These are phyloP conservation scores for Sepioteuthis lessoniana DNA, from an alignment of 2,888 invertebrate genomes.

Conservation along the genomic window DNA sequence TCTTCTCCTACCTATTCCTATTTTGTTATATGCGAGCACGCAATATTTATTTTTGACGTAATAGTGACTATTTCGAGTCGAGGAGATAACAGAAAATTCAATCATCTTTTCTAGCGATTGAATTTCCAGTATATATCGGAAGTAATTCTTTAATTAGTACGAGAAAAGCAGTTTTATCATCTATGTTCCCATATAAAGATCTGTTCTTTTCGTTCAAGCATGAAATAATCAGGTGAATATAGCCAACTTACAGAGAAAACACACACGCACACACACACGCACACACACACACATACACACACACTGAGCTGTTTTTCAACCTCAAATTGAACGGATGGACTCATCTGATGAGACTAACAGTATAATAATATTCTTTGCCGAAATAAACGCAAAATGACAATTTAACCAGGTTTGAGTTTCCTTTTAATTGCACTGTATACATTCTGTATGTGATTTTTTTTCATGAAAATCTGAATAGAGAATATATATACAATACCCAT, in stretches of 20 bases:
- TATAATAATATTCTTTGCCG: no score
- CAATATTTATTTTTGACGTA: not conserved
- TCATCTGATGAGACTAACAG: no score
- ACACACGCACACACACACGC: not conserved
- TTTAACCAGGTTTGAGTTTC: no score
- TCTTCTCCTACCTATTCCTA: not conserved
- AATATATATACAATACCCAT: no score
- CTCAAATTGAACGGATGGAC: no score
- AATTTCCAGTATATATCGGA: not conserved
- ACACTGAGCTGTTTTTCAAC: no score
- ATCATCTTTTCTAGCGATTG: not conserved
- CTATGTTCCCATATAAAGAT: not conserved
- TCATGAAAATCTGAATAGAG: no score
- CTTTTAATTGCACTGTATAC: no score
- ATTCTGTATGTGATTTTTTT: no score
- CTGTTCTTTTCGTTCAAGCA: not conserved
- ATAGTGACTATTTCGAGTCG: not conserved
- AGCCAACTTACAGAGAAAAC: not conserved
- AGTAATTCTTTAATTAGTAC: no score
- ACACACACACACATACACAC: not conserved
- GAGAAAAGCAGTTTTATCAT: not conserved
- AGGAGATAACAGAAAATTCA: not conserved
- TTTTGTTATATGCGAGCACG: not conserved
- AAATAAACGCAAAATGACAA: no score
- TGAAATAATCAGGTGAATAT: not conserved